Conservation (phyloP, 2,113 vertebrate species). For the Dipodomys ordii region DNA sequence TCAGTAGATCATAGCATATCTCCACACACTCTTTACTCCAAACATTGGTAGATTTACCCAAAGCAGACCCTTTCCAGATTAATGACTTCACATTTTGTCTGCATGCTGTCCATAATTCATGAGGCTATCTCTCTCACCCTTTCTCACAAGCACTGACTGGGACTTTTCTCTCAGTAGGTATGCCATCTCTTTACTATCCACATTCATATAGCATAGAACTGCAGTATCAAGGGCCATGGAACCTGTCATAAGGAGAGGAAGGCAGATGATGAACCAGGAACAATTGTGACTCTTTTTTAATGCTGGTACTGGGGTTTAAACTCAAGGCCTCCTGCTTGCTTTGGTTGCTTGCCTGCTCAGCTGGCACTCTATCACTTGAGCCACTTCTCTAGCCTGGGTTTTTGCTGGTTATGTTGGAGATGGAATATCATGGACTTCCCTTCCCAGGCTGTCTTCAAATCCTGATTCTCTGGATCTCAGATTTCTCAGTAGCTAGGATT, state of each 20-base stretch:
- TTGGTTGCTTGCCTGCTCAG: too few relatives aligned
- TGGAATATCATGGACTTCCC: too few relatives aligned
- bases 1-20: background rate
- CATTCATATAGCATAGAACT: background rate
- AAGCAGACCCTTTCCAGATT: background rate
- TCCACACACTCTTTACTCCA: background rate
- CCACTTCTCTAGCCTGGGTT: too few relatives aligned
- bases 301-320: too few relatives aligned
- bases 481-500: too few relatives aligned
- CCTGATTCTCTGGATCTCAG: too few relatives aligned
- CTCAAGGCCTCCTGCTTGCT: too few relatives aligned
- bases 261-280: background rate
- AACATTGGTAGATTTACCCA: background rate
- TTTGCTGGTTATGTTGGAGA: too few relatives aligned
- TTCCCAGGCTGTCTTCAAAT: too few relatives aligned
- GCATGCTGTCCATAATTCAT: background rate
- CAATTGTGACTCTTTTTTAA: too few relatives aligned
- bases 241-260: background rate
- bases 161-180: background rate
- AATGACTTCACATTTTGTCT: background rate
- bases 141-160: background rate
- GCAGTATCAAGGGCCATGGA: background rate
- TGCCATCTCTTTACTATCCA: background rate
- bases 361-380: too few relatives aligned
- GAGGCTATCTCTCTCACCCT: background rate